These are phyloP conservation scores for Tiliqua scincoides DNA, from an alignment of 2,113 vertebrate genomes.

Conservation along the genomic window DNA sequence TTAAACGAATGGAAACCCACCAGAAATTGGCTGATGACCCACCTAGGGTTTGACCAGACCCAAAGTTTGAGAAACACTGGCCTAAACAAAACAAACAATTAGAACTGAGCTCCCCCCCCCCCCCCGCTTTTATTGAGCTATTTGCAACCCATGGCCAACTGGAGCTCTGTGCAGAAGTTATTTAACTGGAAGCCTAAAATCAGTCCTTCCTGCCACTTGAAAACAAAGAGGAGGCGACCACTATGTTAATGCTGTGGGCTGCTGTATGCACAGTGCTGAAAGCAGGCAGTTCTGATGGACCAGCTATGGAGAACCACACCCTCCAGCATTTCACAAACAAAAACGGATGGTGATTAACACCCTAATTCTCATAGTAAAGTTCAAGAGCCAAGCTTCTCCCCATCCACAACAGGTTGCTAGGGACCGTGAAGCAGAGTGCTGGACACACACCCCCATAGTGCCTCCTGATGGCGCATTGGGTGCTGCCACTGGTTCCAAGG, in stretches of 20 bases:
- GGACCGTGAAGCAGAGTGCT: too few species aligned
- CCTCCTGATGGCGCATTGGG: too few species aligned
- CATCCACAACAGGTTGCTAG: too few species aligned
- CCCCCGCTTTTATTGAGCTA: conserved; percentile 33
- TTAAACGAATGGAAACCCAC: too few species aligned
- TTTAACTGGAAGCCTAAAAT: conserved; percentile 66
- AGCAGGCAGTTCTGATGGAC: too few species aligned
- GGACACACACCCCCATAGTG: too few species aligned
- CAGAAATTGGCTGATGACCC: too few species aligned
- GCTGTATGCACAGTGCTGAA: neutral
- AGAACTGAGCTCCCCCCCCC: neutral
- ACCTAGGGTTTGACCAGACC: too few species aligned
- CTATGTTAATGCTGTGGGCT: neutral
- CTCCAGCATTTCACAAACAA: neutral
- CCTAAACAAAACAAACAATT: too few species aligned
- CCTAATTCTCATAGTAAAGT: neutral
- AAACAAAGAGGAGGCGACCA: neutral
- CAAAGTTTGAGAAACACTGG: too few species aligned
- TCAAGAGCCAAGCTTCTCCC: neutral
- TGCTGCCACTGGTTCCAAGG: too few species aligned
- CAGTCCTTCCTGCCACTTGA: conserved; percentile 48
- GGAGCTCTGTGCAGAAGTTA: conserved; percentile 61
- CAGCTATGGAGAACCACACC: neutral
- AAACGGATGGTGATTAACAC: neutral
- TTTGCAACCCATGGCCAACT: conserved; percentile 63